phyloP scores from a whole-genome alignment of 2,113 vertebrate species.

The Aegithalos caudatus region DNA sequence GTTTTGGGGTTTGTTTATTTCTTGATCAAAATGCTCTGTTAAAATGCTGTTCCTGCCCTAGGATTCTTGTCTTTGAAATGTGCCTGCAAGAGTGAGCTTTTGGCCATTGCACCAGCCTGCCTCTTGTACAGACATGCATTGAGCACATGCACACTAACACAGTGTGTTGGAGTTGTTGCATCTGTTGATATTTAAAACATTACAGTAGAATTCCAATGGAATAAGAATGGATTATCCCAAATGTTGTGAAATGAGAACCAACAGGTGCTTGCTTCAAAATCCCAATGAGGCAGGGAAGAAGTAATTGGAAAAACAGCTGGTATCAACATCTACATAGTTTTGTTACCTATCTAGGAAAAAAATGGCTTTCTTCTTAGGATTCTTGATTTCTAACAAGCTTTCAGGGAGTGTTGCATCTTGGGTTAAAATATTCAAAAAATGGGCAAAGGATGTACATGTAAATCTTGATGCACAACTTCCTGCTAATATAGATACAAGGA shows the following conservation, averaged over 20 bases:
- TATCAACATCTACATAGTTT: not conserved
- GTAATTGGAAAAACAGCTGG: not conserved
- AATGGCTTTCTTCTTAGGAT: not conserved
- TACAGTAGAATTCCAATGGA: not conserved
- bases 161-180: not conserved
- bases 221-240: not conserved
- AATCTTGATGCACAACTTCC: not conserved
- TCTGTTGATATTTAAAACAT: not conserved
- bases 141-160: not conserved
- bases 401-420: not conserved
- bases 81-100: not conserved
- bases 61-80: not conserved
- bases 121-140: not conserved
- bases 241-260: not conserved
- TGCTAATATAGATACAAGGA: not conserved
- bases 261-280: not conserved
- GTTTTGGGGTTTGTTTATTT: not conserved
- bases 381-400: not conserved
- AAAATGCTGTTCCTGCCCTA: not conserved
- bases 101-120: not conserved
- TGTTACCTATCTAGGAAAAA: not conserved
- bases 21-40: not conserved
- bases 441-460: accelerated
- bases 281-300: not conserved
- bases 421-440: not conserved